phyloP scores from a whole-genome alignment of 2,888 invertebrate genomes.

The Aphrophora alni region DNA sequence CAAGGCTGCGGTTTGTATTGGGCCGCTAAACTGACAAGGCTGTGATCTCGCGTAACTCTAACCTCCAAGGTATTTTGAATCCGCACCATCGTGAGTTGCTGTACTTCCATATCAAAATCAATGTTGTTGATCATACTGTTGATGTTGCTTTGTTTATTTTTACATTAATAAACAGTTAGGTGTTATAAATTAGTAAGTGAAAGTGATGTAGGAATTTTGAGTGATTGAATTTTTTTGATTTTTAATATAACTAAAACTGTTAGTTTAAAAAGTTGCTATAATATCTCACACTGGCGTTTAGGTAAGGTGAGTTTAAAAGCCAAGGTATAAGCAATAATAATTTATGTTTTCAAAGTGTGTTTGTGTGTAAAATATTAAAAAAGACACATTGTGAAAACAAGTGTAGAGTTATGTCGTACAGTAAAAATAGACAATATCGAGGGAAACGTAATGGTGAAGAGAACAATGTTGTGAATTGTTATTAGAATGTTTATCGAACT shows the following conservation, averaged over 20 bases:
- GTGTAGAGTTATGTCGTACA: too few relatives aligned
- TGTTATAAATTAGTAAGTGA: slow-evolving; percentile 13
- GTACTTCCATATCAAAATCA: slow-evolving; percentile 40
- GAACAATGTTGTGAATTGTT: neutral
- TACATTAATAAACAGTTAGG: slow-evolving; percentile 19
- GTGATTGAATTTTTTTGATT: neutral
- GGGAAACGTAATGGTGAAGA: neutral
- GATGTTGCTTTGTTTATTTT: slow-evolving; percentile 39
- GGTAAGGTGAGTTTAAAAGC: slow-evolving; percentile 1
- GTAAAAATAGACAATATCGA: too few relatives aligned
- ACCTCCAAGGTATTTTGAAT: neutral
- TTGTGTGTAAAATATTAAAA: neutral
- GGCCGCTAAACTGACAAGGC: slow-evolving; percentile 25
- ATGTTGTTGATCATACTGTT: slow-evolving; percentile 38
- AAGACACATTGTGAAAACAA: neutral
- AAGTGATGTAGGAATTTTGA: neutral
- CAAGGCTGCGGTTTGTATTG: too few relatives aligned
- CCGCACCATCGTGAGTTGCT: neutral
- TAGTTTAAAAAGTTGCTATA: neutral
- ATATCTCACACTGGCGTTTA: neutral
- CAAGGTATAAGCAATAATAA: slow-evolving; percentile 39
- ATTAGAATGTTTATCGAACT: slow-evolving; percentile 13
- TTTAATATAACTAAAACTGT: neutral
- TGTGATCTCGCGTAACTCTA: slow-evolving; percentile 18
- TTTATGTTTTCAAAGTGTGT: neutral